Conservation (phyloP, 1,140 invertebrate genomes). For the Xylocopa sonorina region DNA sequence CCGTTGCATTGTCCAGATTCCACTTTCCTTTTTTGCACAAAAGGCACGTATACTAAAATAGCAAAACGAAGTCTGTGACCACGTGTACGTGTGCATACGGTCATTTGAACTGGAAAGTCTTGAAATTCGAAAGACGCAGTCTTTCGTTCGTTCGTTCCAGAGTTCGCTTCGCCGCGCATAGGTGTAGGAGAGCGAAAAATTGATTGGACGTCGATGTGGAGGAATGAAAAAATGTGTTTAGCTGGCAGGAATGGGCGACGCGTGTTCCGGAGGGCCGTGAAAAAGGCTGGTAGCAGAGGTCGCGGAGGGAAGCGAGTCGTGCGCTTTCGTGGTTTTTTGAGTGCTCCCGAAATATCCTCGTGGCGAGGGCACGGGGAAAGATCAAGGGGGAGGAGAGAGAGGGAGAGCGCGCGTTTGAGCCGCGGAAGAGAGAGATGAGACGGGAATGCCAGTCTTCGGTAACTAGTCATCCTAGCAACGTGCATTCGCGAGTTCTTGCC, state of each 20-base stretch:
- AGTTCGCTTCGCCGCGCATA: not conserved
- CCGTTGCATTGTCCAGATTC: conserved; percentile 9
- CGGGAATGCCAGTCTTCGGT: conserved; percentile 70
- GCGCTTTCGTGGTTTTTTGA: conserved; percentile 67
- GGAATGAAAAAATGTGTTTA: not conserved
- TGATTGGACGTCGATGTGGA: not conserved
- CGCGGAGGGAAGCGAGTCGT: conserved; percentile 49
- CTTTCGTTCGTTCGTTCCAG: not conserved
- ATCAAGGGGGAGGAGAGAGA: conserved; percentile 61
- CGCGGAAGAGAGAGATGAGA: conserved; percentile 56
- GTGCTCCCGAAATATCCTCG: conserved; percentile 63
- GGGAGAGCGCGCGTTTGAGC: conserved; percentile 40
- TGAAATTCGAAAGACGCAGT: not conserved
- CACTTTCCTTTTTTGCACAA: not conserved
- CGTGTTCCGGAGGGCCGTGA: not conserved
- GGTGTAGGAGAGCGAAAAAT: not conserved
- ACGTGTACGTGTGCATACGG: no score
- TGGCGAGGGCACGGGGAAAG: conserved; percentile 58
- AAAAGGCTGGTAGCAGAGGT: not conserved
- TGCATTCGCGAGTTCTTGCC: conserved; percentile 46
- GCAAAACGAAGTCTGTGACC: no score
- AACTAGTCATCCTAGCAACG: conserved; percentile 67
- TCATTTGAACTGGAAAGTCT: no score
- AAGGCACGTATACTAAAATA: no score
- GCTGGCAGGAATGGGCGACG: not conserved